Evolutionary conservation across 2,888 invertebrate genomes (phyloP), one percentile per base, ranked within the genome.

Genomic region (Erebia aethiops): DNA sequence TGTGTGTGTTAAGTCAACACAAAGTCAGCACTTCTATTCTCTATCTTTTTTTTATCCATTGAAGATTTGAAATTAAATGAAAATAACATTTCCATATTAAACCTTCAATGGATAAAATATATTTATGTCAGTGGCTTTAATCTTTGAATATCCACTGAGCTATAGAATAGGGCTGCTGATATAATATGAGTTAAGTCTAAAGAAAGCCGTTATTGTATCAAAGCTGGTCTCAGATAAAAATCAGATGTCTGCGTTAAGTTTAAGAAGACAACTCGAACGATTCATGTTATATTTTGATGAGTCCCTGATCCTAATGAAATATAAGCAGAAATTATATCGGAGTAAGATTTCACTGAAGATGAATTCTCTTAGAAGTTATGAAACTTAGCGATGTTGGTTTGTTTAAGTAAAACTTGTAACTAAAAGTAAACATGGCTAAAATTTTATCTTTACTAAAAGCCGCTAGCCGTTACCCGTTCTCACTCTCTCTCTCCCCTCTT

Each of bases 271-370:
- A 43, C 54, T 54, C 54, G 16, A 65, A 43, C 65, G 65, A 41
- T 56, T 41, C 65, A 41, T 54, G 54, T 65, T 56, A 65, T 56
- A 65, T 65, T 65, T 54, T 54, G 65, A 65, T 16, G 65, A 65
- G 65, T 54, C 65, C 43, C 18, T 54, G 65, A 65, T 65, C 65
- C 56, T 18, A 65, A 65, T 54, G 65, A 65, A 65, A 54, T 43
- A 65, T 54, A 54, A 65, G 65, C 65, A 65, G 54, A 63, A 63
- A 63, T 65, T 54, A 65, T n/a, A n/a, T n/a, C 41, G 2, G 54
- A n/a, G 65, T 11, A 18, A 54, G 35, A 54, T 41, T 65, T 54
- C 56, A 54, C 43, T 16, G 41, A 41, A 54, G 54, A 65, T 65
- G 56, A 65, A 54, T 35, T 54, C 52, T 51, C 11, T 61, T 16